phyloP scores from a whole-genome alignment of 2,797 vertebrate genomes.

The Corythornis leucogaster region DNA sequence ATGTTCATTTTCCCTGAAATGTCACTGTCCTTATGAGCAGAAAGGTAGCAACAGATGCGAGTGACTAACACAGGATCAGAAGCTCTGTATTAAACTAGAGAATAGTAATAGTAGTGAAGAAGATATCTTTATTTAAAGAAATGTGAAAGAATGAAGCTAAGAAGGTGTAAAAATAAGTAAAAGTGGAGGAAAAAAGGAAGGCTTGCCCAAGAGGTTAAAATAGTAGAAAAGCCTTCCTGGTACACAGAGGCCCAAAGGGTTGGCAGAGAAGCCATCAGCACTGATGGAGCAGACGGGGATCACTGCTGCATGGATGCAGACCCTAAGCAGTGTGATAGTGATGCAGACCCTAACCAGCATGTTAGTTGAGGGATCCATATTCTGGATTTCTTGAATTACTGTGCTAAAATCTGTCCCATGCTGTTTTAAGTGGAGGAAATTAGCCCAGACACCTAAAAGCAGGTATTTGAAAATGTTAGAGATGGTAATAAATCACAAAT shows the following conservation, averaged over 20 bases:
- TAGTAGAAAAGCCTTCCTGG: conserved; percentile 11
- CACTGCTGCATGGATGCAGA: background rate
- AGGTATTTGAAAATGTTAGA: background rate
- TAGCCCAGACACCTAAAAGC: background rate
- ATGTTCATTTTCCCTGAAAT: conserved; percentile 52
- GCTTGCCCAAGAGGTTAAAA: conserved; percentile 29
- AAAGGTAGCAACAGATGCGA: conserved; percentile 6
- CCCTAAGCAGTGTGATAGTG: rapidly evolving
- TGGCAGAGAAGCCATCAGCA: background rate
- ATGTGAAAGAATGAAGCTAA: conserved; percentile 49
- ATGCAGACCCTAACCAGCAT: too few species aligned
- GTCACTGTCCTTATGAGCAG: background rate
- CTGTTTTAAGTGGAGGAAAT: background rate
- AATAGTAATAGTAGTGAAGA: conserved; percentile 30
- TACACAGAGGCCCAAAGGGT: background rate
- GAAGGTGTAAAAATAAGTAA: conserved; percentile 34
- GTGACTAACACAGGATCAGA: conserved; percentile 40
- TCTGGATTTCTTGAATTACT: background rate
- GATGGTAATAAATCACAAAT: background rate
- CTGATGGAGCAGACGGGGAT: background rate
- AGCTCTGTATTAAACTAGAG: conserved; percentile 15
- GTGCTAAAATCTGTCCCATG: background rate
- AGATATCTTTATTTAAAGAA: conserved; percentile 51
- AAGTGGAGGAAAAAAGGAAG: conserved; percentile 47
- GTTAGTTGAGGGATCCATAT: background rate